Percentiles rank a stretch among this genome's conserved stretches.
These are phyloP conservation scores for Drosophila repleta DNA, from an alignment of 1,140 invertebrate genomes.

Conservation along the genomic window DNA sequence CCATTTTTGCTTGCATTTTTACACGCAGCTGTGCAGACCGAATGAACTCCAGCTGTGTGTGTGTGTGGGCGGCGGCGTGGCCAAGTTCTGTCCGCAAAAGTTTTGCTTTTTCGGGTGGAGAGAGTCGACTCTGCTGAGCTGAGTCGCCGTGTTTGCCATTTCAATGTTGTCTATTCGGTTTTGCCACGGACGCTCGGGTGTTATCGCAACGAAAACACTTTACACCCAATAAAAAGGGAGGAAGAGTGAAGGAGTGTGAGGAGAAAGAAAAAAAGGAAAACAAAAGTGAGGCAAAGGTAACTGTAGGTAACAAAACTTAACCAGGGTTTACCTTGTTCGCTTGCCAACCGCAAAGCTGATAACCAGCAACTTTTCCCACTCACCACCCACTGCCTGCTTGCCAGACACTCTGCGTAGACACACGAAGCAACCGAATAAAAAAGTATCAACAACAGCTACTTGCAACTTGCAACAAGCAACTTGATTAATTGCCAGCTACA, in stretches of 20 bases:
- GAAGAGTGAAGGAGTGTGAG: not conserved
- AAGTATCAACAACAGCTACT: conserved; percentile 13
- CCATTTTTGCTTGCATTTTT: conserved; percentile 59
- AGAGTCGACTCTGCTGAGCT: too few species aligned
- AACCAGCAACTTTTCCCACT: conserved; percentile 41
- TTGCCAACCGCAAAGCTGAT: conserved; percentile 59
- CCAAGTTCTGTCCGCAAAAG: conserved; percentile 25
- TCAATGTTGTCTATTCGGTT: conserved; percentile 47
- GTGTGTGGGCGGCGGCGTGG: not conserved
- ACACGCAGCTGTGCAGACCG: conserved; percentile 31
- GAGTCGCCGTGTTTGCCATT: conserved; percentile 38
- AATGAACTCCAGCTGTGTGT: conserved; percentile 5
- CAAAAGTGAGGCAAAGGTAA: not conserved
- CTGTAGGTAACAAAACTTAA: conserved; percentile 43
- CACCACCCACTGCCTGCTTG: not conserved
- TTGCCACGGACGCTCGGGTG: conserved; percentile 14
- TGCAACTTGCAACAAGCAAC: conserved; percentile 26
- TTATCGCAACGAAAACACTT: conserved; percentile 69
- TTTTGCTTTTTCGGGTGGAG: conserved; percentile 31
- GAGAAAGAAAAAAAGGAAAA: too few species aligned
- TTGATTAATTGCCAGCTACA: conserved; percentile 45
- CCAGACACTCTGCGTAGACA: conserved; percentile 22
- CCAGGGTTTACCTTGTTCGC: conserved; percentile 54
- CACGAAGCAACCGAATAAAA: conserved; percentile 1
- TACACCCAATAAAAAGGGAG: conserved; percentile 65